Evolutionary conservation across 2,113 vertebrate genomes (phyloP).

Genomic region (Capreolus pygargus): DNA sequence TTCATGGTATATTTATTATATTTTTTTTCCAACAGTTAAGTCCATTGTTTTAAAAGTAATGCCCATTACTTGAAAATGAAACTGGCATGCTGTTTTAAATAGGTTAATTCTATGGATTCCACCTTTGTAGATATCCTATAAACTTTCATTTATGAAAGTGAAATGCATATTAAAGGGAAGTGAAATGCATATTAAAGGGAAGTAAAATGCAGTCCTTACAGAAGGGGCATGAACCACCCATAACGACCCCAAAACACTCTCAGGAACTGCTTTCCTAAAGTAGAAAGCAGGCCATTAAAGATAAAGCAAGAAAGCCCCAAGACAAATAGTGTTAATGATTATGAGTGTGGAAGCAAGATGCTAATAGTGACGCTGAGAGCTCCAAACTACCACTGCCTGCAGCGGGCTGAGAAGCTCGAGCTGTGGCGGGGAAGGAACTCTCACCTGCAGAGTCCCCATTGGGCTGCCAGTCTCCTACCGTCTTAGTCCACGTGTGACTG

Average conservation of each 20-base stretch:
- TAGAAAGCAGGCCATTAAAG: not conserved
- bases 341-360: not conserved
- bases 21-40: not conserved
- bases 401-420: not conserved
- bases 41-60: not conserved
- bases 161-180: not conserved
- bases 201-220: constrained; percentile 2
- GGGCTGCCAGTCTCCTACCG: not conserved
- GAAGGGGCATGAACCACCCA: not conserved
- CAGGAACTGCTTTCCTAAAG: not conserved
- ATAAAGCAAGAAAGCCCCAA: not conserved
- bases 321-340: not conserved
- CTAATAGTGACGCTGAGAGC: not conserved
- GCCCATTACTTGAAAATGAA: not conserved
- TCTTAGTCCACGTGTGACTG: not conserved
- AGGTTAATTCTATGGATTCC: not conserved
- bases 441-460: not conserved
- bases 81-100: not conserved
- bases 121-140: not conserved
- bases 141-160: not conserved
- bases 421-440: not conserved
- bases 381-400: not conserved
- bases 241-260: not conserved
- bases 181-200: not conserved
- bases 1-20: not conserved